A percentile compares a stretch with the other conserved stretches of the same genome.
Evolutionary conservation across 2,113 vertebrate species (phyloP).

Genomic region (Gavia stellata): DNA sequence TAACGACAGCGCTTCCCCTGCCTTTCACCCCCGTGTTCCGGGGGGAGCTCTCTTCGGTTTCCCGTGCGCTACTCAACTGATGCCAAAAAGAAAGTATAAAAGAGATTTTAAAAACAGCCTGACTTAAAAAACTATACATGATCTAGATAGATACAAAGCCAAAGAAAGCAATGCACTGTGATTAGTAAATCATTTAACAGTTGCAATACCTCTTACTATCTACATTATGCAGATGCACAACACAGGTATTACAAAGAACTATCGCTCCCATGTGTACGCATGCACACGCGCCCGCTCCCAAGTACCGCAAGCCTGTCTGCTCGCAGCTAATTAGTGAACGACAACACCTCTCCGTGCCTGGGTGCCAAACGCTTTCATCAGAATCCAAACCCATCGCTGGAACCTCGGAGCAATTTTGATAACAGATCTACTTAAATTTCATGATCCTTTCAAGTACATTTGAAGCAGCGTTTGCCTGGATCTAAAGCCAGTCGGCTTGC

Average conservation of each 20-base stretch:
- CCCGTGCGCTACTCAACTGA: rapidly evolving
- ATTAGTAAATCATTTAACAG: neutral
- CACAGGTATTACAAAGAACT: too few relatives aligned
- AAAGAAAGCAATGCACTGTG: neutral
- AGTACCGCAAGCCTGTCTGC: neutral
- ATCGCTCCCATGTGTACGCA: neutral
- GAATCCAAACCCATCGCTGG: neutral
- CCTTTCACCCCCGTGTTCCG: neutral
- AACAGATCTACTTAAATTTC: neutral
- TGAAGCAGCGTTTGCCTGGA: neutral
- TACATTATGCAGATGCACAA: neutral
- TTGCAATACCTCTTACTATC: neutral
- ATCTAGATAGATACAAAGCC: neutral
- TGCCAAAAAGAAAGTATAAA: neutral
- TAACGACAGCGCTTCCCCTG: neutral
- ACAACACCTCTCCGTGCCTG: neutral
- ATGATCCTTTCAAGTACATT: neutral
- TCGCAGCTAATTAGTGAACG: neutral
- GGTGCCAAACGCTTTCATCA: neutral
- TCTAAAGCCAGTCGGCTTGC: neutral
- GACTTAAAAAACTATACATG: neutral
- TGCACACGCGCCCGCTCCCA: neutral
- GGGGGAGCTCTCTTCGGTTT: neutral
- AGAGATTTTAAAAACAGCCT: neutral
- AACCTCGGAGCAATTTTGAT: neutral